Evolutionary conservation across 2,113 vertebrate genomes (phyloP).

Genomic region (Megaceryle torquata): DNA sequence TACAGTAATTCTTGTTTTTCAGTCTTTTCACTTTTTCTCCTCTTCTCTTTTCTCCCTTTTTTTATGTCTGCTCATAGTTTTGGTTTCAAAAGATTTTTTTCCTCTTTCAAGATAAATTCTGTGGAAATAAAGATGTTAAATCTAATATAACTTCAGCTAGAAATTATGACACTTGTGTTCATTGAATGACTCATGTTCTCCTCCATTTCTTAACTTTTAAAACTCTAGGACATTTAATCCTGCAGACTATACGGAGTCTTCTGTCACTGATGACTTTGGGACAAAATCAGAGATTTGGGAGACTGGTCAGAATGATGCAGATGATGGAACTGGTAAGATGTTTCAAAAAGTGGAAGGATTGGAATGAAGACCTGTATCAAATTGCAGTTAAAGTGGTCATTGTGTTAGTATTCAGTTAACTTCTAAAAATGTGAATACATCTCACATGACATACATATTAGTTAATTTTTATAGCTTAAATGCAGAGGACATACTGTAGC

Average conservation of each 20-base stretch:
- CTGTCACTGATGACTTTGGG: constrained; percentile 74
- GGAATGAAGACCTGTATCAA: not conserved
- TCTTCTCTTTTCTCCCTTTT: not conserved
- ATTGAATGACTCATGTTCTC: constrained; percentile 51
- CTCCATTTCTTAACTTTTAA: constrained; percentile 60
- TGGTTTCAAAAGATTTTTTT: too few species aligned
- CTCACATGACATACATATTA: not conserved
- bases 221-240: constrained; percentile 90
- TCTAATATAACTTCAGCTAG: too few species aligned
- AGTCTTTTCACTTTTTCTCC: not conserved
- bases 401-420: not conserved
- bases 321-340: constrained; percentile 83
- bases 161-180: not conserved
- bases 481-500: not conserved
- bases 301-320: constrained; percentile 78
- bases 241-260: constrained; percentile 86
- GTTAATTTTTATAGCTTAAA: not conserved
- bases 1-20: not conserved
- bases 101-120: not conserved
- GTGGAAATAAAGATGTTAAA: not conserved
- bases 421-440: not conserved
- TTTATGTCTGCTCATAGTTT: not conserved
- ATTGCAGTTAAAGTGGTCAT: not conserved
- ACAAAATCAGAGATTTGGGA: constrained; percentile 85
- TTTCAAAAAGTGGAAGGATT: constrained; percentile 1